Evolutionary conservation across 1,140 invertebrate genomes (phyloP), one percentile per base, ranked within the genome.

Genomic region (Drosophila yakuba): DNA sequence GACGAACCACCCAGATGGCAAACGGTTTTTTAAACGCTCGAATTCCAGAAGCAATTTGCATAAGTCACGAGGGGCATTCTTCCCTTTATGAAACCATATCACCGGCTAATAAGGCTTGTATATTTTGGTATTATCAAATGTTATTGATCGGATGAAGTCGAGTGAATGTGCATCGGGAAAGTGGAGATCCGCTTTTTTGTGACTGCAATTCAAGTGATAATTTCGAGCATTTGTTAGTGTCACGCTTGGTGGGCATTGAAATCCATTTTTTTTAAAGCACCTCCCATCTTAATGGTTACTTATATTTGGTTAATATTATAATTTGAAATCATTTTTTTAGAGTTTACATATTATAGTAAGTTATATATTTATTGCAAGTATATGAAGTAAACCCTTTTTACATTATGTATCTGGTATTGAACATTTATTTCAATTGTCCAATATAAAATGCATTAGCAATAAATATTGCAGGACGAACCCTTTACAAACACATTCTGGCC

Each of bases 1-100:
- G 7, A 6, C 23, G 35, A 81, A 60, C 83, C 83, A 88, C 83
- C 83, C 83, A 89, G 61, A 57, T 69, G 55, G 83, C 63, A 68
- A 85, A 85, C 64, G 78, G 68, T 64, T 68, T 85, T 64, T 55
- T 50, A 61, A 66, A 64, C 14, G 60, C 45, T 76, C 45, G 39
- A 55, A 59, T 60, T 55, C 58, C 68, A 56, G 68, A 52, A 78
- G 48, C 60, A 69, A 85, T 88, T 89, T 88, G 60, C 76, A 88
- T 83, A 76, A 54, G 73, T 52, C 68, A 73, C 68, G 47, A 23
- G 12, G 5, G 39, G 25, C 44, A 58, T 71, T 71, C 64, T 71
- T 45, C 28, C 14, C 44, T 20, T 50, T 71, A 71, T 69, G 45
- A 38, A 41, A 32, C 28, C 44, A 71, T 58, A 50, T 71, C 68